Base-by-base conservation (phyloP, 1,140 invertebrate genomes). In the Drosophila kanapiae region DNA sequence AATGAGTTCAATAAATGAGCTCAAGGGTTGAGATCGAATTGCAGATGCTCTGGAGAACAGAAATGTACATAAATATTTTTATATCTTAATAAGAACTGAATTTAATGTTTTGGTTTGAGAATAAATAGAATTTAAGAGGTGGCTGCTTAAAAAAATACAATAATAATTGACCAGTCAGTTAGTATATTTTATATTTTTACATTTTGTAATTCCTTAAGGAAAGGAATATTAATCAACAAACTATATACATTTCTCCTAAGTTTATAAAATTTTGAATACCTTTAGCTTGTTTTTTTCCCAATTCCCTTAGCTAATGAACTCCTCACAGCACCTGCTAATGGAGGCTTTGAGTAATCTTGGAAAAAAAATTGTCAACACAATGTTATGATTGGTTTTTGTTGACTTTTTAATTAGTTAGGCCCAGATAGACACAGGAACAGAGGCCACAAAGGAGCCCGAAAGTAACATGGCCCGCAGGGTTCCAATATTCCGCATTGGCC, bases 341-440 rank as follows among this genome's bases (percentile, higher is more conserved):
- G 3, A 14, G 16, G 10, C 45, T 48, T 11, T 14, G 18, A 16
- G 48, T 49, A 67, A 47, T 35, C 10, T 62, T 9, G 14, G 14
- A 11, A 63, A 62, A 70, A 67, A 74, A 76, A 76, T 45, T 70
- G 62, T 60, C 57, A 78, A 59, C 43, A 58, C 59, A 63, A 71
- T 65, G 74, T 84, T 88, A 59, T 84, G 80, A 87, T 87, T 88
- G 83, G 80, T 87, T 87, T 80, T 68, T 60, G 57, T 54, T 67
- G 67, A 77, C 80, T 87, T 80, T 82, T 72, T 87, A 87, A 87
- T 87, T 87, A 87, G 84, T 58, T 54, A 40, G 72, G 72, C 75
- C n/a, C 45, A 38, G 33, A 60, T 40, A 56, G 51, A 68, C 45
- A 57, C 35, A 68, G 51, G 38, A 58, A 45, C 31, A 9, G 45